A percentile compares a stretch with the other conserved stretches of the same genome.
Conservation (phyloP, 2,797 vertebrate species). For the Cryptoblepharus egeriae region DNA sequence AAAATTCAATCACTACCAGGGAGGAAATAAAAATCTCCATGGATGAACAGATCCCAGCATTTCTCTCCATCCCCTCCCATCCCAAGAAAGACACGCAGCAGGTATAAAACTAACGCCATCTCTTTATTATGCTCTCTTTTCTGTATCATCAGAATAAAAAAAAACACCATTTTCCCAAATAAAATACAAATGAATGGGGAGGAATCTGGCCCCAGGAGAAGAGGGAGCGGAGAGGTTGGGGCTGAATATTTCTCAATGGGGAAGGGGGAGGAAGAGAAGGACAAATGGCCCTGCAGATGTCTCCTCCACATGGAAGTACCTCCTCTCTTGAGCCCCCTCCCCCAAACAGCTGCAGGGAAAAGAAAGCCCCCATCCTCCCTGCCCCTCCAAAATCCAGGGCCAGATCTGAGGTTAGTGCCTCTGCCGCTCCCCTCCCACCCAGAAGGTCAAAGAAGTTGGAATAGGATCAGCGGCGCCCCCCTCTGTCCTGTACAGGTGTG, state of each 20-base stretch:
- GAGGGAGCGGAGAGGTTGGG: not conserved
- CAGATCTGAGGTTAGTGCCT: not conserved
- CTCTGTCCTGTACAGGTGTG: slow-evolving; percentile 83
- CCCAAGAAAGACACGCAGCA: not conserved
- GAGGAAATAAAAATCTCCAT: no score
- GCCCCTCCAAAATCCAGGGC: not conserved
- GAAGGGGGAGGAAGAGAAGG: not conserved
- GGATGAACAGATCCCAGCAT: rapidly evolving
- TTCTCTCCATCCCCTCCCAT: no score
- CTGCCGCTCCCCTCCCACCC: not conserved
- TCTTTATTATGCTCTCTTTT: slow-evolving; percentile 49
- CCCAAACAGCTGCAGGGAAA: not conserved
- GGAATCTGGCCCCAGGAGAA: slow-evolving; percentile 19
- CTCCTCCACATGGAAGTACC: not conserved
- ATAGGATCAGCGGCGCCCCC: slow-evolving; percentile 79
- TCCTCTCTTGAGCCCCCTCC: not conserved
- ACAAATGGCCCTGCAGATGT: slow-evolving; percentile 14
- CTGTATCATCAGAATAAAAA: slow-evolving; percentile 38
- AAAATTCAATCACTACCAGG: not conserved
- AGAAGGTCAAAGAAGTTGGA: slow-evolving; percentile 5
- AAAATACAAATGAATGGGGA: slow-evolving; percentile 48
- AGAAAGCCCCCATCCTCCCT: not conserved
- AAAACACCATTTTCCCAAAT: slow-evolving; percentile 44
- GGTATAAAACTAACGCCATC: slow-evolving; percentile 48
- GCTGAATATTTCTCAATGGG: not conserved